Evolutionary conservation across 2,888 invertebrate species (phyloP), one percentile per base, ranked within the genome.

Genomic region (Lordiphosa fenestrarum): DNA sequence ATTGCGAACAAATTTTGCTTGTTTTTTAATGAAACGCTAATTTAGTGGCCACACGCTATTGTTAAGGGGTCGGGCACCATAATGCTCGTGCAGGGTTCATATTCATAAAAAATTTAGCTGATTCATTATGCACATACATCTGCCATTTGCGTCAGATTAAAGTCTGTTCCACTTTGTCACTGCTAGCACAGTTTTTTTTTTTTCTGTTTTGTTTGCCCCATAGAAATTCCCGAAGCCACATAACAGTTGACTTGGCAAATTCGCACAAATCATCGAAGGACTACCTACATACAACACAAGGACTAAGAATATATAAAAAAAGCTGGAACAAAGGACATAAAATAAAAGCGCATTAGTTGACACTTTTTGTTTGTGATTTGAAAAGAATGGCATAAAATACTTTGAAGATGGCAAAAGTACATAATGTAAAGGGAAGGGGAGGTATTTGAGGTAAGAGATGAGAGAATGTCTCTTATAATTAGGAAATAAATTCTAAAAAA

Each of bases 11-110:
- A 73, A 69, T 74, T 71, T 66, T 13, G 52, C 82, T 61, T 73
- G 77, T 63, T 65, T 50, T 60, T 76, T 66, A 73, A 84, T 84
- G 77, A 81, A 81, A 81, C 69, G 77, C 84, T 77, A 77, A 77
- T 77, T 84, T 73, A 71, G 62, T 46, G 51, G 62, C 42, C 74
- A 56, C 77, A 77, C 84, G 84, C 77, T 57, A 84, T 52, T 42
- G 44, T 46, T 56, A 52, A 35, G 44, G 44, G 42, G n/a, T 3
- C 15, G 44, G 44, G 30, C 33, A 13, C 33, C 30, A 44, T 44
- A 30, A 47, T 42, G 42, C 30, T 15, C 42, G 42, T 25, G 42
- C 42, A 30, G 30, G 13, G 30, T 13, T 42, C 30, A 30, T 30
- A 15, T 42, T 42, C 23, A 30, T 42, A 42, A 13, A 19, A 19